A percentile compares a stretch with the other conserved stretches of the same genome.
Conservation (phyloP, 2,797 vertebrate species). For the Ceyx erithaca region DNA sequence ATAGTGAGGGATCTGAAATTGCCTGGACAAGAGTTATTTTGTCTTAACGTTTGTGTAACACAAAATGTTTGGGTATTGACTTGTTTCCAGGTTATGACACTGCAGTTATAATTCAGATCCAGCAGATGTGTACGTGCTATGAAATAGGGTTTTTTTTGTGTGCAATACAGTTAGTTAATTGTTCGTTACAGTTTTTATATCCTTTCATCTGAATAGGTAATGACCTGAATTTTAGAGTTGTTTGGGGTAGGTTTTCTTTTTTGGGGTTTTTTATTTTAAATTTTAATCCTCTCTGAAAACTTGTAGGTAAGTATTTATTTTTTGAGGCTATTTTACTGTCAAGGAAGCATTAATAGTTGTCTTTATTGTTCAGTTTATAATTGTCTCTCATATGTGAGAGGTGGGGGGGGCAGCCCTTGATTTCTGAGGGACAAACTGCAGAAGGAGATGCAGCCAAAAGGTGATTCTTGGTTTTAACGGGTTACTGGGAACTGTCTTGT, state of each 20-base stretch:
- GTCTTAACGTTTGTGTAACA: rapidly evolving
- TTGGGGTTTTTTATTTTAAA: neutral
- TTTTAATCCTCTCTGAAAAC: neutral
- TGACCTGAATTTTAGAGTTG: neutral
- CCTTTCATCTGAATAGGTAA: neutral
- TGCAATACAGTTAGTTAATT: neutral
- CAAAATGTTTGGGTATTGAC: neutral
- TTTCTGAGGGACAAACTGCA: neutral
- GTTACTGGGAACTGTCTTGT: neutral
- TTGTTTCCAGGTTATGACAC: neutral
- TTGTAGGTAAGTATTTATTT: neutral
- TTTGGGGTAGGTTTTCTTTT: too few species aligned
- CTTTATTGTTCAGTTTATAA: neutral
- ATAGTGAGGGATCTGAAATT: neutral
- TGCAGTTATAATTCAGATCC: neutral
- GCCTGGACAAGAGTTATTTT: neutral
- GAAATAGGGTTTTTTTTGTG: neutral
- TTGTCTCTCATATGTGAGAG: neutral
- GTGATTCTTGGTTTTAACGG: neutral
- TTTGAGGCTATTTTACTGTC: neutral
- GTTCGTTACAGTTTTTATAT: neutral
- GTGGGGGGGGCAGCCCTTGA: neutral
- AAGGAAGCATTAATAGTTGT: neutral
- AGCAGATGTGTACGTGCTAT: neutral
- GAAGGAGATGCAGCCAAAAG: neutral